Base-by-base conservation (phyloP, 2,888 invertebrate genomes). In the Ichneumon xanthorius region DNA sequence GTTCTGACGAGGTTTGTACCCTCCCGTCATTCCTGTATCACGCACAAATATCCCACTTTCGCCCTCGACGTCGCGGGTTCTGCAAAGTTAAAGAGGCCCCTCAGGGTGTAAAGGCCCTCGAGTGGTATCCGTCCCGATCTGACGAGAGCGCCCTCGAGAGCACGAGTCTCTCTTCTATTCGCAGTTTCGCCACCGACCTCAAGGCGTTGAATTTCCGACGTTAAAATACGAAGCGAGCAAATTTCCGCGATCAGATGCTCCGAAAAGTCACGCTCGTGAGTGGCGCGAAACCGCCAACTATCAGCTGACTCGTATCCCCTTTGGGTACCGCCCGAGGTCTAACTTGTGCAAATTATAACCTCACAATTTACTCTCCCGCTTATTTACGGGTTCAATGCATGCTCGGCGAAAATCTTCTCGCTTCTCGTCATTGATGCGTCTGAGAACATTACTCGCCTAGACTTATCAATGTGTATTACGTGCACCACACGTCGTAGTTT, bases 31-130 rank as follows among this genome's bases (percentile, higher is more conserved):
- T 63, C 63, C 61, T 48, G 45, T 16, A 45, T 9, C 48, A 30
- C 30, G 45, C 48, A 30, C 19, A 58, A 73, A 40, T 73, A 55
- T 58, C 3, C 45, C 14, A 2, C 45, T 14, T 45, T 45, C 0
- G 45, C 16, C 45, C 45, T 45, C 71, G 67, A 72, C 72, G 79
- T 82, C 72, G 79, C 72, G 19, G 79, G 75, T 82, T 82, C 72
- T 58, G 48, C 71, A 85, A 85, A 85, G 82, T 85, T 85, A 76
- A 79, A 79, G 82, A 82, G 79, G 75, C 76, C 76, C 79, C 73
- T 82, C 63, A 26, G 78, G 65, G 45, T 85, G 82, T 33, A 79
- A 82, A 73, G 75, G 53, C 63, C 48, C 53, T 75, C 58, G 58
- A 58, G 75, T 76, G 30, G n/a, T 75, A 45, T 45, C 30, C 63